These are phyloP conservation scores for Trachelus troglodyta DNA, from an alignment of 2,888 invertebrate species.

Conservation along the genomic window DNA sequence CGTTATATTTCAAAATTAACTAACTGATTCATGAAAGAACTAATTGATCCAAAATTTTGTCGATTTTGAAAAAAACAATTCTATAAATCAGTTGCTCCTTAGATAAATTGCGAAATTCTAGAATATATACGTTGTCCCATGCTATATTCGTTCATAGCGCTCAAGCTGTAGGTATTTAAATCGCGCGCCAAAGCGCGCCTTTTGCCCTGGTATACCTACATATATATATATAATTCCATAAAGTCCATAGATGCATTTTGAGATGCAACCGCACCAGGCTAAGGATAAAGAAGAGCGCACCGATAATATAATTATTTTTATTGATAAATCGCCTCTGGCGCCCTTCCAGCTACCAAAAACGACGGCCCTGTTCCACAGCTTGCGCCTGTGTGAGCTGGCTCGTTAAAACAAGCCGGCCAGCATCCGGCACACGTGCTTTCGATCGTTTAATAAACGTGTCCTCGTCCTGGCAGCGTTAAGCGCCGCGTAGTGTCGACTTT, in stretches of 20 bases:
- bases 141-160: no score
- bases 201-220: no score
- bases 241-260: neutral
- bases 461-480: neutral
- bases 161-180: no score
- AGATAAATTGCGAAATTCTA: no score
- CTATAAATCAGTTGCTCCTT: no score
- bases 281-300: neutral
- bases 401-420: neutral
- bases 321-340: neutral
- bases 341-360: neutral
- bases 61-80: no score
- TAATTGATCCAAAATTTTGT: no score
- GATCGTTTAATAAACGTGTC: constrained; percentile 5
- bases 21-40: no score
- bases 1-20: no score
- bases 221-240: neutral
- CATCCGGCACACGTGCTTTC: neutral
- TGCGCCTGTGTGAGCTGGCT: neutral
- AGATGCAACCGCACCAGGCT: neutral
- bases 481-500: neutral
- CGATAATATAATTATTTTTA: neutral
- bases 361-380: neutral
- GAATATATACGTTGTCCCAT: no score
- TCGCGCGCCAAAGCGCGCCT: no score